Conservation (phyloP, 2,797 vertebrate species). For the Simalia tracyae region DNA sequence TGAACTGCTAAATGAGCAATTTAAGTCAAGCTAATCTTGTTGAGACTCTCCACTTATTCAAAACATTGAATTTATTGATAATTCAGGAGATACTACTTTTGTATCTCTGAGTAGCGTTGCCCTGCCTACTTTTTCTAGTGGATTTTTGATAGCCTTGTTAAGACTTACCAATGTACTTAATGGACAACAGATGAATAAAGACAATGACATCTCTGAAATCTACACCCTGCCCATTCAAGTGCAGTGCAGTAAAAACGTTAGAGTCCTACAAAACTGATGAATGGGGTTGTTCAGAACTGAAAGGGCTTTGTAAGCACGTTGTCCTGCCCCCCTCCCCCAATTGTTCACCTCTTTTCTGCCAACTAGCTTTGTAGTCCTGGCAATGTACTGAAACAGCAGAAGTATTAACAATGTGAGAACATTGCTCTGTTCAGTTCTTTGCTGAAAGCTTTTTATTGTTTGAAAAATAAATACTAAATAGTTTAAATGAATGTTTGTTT, state of each 20-base stretch:
- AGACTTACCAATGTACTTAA: constrained; percentile 38
- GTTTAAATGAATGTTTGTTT: not conserved
- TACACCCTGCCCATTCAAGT: not conserved
- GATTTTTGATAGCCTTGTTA: constrained; percentile 30
- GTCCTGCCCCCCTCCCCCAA: not conserved
- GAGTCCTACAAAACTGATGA: not conserved
- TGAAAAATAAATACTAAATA: not conserved
- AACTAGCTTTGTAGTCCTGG: not conserved
- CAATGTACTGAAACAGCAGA: not conserved
- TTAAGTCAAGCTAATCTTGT: constrained; percentile 60
- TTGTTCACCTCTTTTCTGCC: not conserved
- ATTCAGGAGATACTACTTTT: constrained; percentile 44
- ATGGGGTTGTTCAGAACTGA: constrained; percentile 2
- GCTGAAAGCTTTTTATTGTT: not conserved
- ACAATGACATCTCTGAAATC: constrained; percentile 34
- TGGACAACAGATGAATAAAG: constrained; percentile 26
- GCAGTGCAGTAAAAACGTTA: not conserved
- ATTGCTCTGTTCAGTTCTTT: not conserved
- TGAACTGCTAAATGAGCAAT: constrained; percentile 53
- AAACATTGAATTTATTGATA: constrained; percentile 61
- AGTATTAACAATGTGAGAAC: not conserved
- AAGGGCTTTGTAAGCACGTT: not conserved
- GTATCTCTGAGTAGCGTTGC: not conserved
- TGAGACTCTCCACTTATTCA: constrained; percentile 51
- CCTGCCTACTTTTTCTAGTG: not conserved